Conservation (phyloP, 2,113 vertebrate genomes). For the Garra rufa region DNA sequence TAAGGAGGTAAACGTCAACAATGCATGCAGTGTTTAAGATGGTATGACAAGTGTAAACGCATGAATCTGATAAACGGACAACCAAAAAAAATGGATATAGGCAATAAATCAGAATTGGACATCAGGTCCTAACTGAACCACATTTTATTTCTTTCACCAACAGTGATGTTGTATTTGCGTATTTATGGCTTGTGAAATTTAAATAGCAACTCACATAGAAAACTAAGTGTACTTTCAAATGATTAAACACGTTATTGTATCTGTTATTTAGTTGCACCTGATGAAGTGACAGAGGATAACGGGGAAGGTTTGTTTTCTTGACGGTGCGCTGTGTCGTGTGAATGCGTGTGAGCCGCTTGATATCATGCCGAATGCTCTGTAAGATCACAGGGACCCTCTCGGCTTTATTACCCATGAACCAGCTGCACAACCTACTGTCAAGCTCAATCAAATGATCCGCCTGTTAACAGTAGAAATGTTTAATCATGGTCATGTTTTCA, state of each 20-base stretch:
- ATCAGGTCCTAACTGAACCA: too few species aligned
- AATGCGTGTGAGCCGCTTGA: slow-evolving; percentile 56
- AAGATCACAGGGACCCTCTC: background rate
- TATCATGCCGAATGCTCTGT: background rate
- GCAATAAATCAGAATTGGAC: too few species aligned
- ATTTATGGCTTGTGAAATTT: too few species aligned
- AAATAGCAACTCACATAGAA: too few species aligned
- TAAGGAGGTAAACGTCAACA: too few species aligned
- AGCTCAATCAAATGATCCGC: background rate
- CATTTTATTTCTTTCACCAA: background rate
- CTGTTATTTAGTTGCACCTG: slow-evolving; percentile 65
- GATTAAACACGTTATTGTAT: slow-evolving; percentile 60
- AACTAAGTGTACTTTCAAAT: too few species aligned
- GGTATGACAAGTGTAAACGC: too few species aligned
- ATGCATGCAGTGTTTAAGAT: too few species aligned
- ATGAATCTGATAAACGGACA: too few species aligned
- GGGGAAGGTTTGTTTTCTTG: slow-evolving; percentile 71
- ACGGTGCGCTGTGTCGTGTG: slow-evolving; percentile 52
- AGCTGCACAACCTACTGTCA: background rate
- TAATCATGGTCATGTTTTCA: background rate
- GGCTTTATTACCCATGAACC: background rate
- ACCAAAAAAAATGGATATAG: too few species aligned
- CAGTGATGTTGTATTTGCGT: too few species aligned
- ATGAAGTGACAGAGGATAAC: slow-evolving; percentile 68
- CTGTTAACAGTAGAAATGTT: background rate